Conservation (phyloP, 1,140 invertebrate species). For the Drosophila navojoa region DNA sequence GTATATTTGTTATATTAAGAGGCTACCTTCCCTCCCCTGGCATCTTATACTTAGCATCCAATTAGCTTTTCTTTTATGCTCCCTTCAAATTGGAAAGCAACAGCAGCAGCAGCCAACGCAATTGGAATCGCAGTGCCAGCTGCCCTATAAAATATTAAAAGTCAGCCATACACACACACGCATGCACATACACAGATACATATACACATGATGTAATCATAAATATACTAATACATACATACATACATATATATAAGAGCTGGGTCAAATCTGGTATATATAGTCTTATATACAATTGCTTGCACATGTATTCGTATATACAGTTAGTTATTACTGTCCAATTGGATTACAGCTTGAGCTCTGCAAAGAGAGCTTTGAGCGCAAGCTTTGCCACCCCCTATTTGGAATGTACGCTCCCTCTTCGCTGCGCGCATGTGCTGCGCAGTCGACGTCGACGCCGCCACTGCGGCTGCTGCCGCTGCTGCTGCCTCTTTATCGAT, state of each 20-base stretch:
- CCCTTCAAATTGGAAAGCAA: conserved; percentile 15
- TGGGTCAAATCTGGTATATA: not conserved
- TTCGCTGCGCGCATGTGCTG: conserved; percentile 65
- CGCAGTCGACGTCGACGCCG: conserved; percentile 6
- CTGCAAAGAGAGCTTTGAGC: conserved; percentile 18
- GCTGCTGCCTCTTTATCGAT: conserved; percentile 69
- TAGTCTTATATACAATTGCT: not conserved
- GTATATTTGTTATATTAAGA: too few relatives aligned
- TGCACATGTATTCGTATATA: conserved; percentile 21
- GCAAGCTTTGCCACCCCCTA: conserved; percentile 52
- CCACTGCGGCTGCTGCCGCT: conserved; percentile 10
- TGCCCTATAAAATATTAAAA: conserved; percentile 76
- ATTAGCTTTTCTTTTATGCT: conserved; percentile 12
- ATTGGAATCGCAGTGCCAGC: conserved; percentile 59
- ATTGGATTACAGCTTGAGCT: conserved; percentile 61
- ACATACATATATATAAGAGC: conserved; percentile 25
- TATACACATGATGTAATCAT: conserved; percentile 65
- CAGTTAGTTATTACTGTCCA: conserved; percentile 57
- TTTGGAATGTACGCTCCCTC: conserved; percentile 16
- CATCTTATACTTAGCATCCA: not conserved
- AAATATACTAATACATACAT: conserved; percentile 6
- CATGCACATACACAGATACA: not conserved
- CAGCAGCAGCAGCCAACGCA: conserved; percentile 18
- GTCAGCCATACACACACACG: conserved; percentile 44
- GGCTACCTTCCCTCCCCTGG: too few relatives aligned